These are phyloP conservation scores for Chorisops tibialis DNA, from an alignment of 2,888 invertebrate species.

Conservation along the genomic window DNA sequence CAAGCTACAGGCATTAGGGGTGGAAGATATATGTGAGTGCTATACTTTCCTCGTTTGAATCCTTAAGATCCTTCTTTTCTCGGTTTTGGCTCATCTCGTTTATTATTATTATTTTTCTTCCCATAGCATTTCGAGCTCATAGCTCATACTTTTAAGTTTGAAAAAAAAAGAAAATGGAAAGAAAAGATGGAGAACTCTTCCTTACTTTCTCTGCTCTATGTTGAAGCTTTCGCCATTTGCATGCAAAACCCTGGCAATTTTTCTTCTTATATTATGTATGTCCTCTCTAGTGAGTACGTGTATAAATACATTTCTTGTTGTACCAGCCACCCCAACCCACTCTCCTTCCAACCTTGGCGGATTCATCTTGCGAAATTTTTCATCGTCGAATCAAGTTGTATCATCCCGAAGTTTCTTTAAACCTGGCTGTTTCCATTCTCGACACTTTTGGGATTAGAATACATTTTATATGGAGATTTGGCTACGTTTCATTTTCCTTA, in stretches of 20 bases:
- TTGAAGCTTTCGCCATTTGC: slow-evolving; percentile 30
- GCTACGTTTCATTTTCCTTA: slow-evolving; percentile 25
- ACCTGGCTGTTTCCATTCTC: slow-evolving; percentile 19
- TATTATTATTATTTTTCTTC: slow-evolving; percentile 28
- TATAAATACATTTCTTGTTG: neutral
- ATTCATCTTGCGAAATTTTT: slow-evolving; percentile 1
- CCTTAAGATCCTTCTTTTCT: slow-evolving; percentile 20
- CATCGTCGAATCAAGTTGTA: slow-evolving; percentile 11
- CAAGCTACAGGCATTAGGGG: neutral
- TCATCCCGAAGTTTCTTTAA: slow-evolving; percentile 18
- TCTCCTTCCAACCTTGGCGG: slow-evolving; percentile 17
- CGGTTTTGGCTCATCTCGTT: slow-evolving; percentile 27
- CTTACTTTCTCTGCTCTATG: slow-evolving; percentile 21
- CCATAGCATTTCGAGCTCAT: slow-evolving; percentile 9
- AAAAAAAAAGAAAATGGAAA: too few species aligned
- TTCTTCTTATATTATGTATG: slow-evolving; percentile 23
- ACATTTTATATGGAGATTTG: slow-evolving; percentile 30
- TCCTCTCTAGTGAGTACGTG: slow-evolving; percentile 13
- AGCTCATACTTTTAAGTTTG: too few species aligned
- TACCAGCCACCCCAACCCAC: neutral
- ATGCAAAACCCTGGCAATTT: slow-evolving; percentile 25
- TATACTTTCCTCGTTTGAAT: neutral
- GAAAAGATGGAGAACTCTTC: neutral
- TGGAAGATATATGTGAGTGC: slow-evolving; percentile 27
- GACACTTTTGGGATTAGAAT: slow-evolving; percentile 28